Evolutionary conservation across 2,888 invertebrate species (phyloP).

Genomic region (Eupithecia vulgata): DNA sequence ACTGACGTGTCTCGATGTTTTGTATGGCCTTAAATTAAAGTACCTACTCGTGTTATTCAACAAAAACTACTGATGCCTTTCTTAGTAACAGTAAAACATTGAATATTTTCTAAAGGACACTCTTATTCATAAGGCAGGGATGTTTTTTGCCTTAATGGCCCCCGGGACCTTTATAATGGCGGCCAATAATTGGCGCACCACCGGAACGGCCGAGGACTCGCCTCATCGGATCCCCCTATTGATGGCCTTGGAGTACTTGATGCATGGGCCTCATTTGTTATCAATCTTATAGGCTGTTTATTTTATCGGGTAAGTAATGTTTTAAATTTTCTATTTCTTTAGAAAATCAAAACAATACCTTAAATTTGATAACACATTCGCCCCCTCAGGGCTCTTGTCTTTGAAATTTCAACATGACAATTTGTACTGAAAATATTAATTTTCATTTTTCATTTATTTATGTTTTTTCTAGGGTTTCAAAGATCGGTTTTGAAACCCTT

Average conservation of each 20-base stretch:
- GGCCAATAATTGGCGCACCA: conserved; percentile 63
- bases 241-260: not conserved
- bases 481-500: too few relatives aligned
- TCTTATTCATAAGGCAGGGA: not conserved
- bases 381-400: too few relatives aligned
- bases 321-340: not conserved
- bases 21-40: not conserved
- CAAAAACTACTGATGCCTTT: not conserved
- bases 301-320: not conserved
- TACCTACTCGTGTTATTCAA: not conserved
- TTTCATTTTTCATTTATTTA: too few relatives aligned
- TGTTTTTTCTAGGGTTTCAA: too few relatives aligned
- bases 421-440: too few relatives aligned
- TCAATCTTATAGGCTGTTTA: conserved; percentile 24
- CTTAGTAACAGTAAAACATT: not conserved
- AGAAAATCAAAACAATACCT: too few relatives aligned
- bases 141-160: not conserved
- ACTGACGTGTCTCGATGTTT: not conserved
- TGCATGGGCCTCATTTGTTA: conserved; percentile 17
- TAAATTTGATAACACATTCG: too few relatives aligned
- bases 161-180: conserved; percentile 42
- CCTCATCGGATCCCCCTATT: conserved; percentile 11
- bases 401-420: too few relatives aligned
- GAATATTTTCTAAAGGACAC: not conserved
- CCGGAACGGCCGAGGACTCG: conserved; percentile 33